phyloP scores from a whole-genome alignment of 2,888 invertebrate genomes.

The Imbricaverruca yamaguchii region DNA sequence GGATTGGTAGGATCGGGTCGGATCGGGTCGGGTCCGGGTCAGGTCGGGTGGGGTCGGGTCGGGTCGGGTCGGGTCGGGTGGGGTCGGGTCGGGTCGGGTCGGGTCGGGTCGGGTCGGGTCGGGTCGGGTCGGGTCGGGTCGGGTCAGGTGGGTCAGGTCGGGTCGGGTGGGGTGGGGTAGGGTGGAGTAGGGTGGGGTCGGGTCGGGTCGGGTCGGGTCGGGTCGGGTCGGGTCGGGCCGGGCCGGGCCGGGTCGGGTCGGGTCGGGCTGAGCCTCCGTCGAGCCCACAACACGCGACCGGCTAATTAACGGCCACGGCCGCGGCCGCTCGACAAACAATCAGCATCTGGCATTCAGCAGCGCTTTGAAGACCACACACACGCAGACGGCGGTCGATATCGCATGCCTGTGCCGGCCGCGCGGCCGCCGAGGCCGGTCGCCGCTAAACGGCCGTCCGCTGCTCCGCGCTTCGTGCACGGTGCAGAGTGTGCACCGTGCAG shows the following conservation, averaged over 20 bases:
- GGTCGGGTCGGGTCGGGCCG: no score
- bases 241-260: not conserved
- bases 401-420: constrained; percentile 26
- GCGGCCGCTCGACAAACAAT: constrained; percentile 21
- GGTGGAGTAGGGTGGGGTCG: no score
- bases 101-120: no score
- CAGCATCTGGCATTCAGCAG: constrained; percentile 5
- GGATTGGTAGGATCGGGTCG: no score
- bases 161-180: not conserved
- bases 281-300: constrained; percentile 20
- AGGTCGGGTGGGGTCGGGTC: no score
- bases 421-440: constrained; percentile 24
- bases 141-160: constrained; percentile 9
- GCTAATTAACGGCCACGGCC: not conserved
- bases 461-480: constrained; percentile 26
- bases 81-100: no score
- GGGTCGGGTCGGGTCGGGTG: no score
- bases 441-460: no score
- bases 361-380: constrained; percentile 23
- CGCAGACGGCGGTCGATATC: constrained; percentile 29
- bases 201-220: no score
- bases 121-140: not conserved
- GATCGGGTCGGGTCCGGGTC: no score
- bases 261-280: not conserved
- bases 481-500: constrained; percentile 29